phyloP scores from a whole-genome alignment of 2,888 invertebrate species.

The Congeria kusceri region DNA sequence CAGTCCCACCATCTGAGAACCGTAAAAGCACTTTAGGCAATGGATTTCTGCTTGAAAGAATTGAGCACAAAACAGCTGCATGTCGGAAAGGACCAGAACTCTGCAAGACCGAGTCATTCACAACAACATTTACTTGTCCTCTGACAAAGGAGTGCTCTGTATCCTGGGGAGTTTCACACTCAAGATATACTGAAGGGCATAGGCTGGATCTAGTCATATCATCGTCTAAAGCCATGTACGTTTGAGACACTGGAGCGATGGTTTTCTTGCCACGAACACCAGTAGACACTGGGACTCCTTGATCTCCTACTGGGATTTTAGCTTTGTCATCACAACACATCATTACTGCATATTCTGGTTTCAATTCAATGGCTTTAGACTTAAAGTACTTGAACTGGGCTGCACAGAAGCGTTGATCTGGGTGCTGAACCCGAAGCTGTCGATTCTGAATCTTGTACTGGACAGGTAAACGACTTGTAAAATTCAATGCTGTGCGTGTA shows the following conservation, averaged over 20 bases:
- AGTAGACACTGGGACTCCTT: conserved; percentile 40
- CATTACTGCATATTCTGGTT: conserved; percentile 1
- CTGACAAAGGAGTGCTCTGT: conserved; percentile 48
- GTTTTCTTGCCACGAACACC: conserved; percentile 50
- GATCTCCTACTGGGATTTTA: background rate
- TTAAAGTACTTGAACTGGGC: conserved; percentile 51
- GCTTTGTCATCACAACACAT: conserved; percentile 46
- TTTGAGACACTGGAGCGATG: conserved; percentile 25
- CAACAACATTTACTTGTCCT: conserved; percentile 36
- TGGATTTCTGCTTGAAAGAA: conserved; percentile 9
- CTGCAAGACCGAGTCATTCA: conserved; percentile 54
- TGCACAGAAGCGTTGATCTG: conserved; percentile 45
- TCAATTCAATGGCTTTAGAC: conserved; percentile 36
- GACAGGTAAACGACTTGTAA: conserved; percentile 31
- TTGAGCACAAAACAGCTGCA: conserved; percentile 11
- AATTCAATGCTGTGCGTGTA: conserved; percentile 31
- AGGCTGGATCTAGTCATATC: conserved; percentile 47
- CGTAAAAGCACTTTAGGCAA: conserved; percentile 29
- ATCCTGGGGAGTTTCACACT: conserved; percentile 30
- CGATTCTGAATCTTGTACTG: conserved; percentile 57
- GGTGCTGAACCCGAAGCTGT: conserved; percentile 40
- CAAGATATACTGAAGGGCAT: conserved; percentile 52
- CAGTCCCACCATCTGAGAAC: conserved; percentile 56
- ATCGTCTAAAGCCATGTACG: conserved; percentile 51
- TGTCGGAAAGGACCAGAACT: conserved; percentile 44